Evolutionary conservation across 2,888 invertebrate genomes (phyloP), one percentile per base, ranked within the genome.

Genomic region (Eupeodes latifasciatus): DNA sequence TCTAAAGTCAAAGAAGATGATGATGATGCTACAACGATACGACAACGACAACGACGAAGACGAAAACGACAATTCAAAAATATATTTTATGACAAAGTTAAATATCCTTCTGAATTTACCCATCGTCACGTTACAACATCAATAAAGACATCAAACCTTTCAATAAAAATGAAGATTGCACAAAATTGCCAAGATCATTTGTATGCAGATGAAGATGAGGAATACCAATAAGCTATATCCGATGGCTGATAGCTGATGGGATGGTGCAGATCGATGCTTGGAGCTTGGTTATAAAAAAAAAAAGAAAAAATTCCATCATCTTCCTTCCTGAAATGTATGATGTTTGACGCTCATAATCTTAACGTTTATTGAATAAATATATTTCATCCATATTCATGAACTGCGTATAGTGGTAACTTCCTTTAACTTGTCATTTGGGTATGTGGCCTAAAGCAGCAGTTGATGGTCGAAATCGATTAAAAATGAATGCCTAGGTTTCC

Each of bases 351-450:
- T 47, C 81, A 85, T 72, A 81, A 81, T 76, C 36, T 81, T 53
- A 85, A 64, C 64, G 85, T 66, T 81, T 81, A 85, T 76, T 85
- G 64, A 85, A 85, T 81, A 81, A 85, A 85, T 80, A 57, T 40
- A 27, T 76, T 62, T 74, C 19, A 44, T 51, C 10, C 62, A 53
- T 62, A 40, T 44, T 57, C 66, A 59, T 72, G 57, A 47, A 75
- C 61, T 27, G 7, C 40, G 81, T 40, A 72, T 76, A 78, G 49
- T 67, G 64, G 19, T 19, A 19, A 64, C 69, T 51, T 55, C 75
- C 69, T 75, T 78, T 66, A 40, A 14, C 40, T 64, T 64, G 16
- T 53, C 11, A 67, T 40, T 27, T 27, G 2, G 27, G 27, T 27
- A 27, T 40, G n/a, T 16, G 47, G 44, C 82, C 71, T 71, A n/a